Conservation (phyloP, 92 coral and sea anemone species). For the Siderastrea radians region DNA sequence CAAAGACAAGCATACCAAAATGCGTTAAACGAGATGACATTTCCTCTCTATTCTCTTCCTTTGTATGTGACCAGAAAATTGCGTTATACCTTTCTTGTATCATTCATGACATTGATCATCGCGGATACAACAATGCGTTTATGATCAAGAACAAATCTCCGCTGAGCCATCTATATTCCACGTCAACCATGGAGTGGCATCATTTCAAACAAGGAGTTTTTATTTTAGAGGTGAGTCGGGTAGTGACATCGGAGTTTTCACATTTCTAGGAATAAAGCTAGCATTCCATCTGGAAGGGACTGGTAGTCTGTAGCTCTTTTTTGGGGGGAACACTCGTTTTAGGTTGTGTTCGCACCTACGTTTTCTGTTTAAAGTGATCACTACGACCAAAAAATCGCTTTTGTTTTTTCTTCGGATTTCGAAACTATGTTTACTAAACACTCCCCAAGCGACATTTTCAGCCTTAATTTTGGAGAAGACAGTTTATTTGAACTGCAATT, state of each 20-base stretch:
- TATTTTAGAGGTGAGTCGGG: conserved; percentile 80
- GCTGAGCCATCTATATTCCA: conserved; percentile 86
- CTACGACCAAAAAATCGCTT: too few species aligned
- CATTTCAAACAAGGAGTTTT: conserved; percentile 94
- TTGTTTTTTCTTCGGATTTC: too few species aligned
- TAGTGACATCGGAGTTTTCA: not conserved
- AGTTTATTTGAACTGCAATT: too few species aligned
- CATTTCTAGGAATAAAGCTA: not conserved
- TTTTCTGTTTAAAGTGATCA: too few species aligned
- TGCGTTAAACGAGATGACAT: not conserved
- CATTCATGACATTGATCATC: conserved; percentile 96
- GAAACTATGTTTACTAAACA: too few species aligned
- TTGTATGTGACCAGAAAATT: conserved; percentile 73
- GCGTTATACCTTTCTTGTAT: conserved; percentile 85
- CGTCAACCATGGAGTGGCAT: conserved; percentile 97
- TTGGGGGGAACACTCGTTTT: not conserved
- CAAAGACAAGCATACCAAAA: too few species aligned
- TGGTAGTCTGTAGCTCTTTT: too few species aligned
- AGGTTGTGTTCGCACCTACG: too few species aligned
- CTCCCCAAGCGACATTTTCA: too few species aligned
- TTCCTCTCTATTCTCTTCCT: not conserved
- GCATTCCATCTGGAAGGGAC: too few species aligned
- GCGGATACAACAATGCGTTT: conserved; percentile 91
- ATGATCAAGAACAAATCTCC: conserved; percentile 88
- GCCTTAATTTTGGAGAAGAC: too few species aligned